phyloP scores from a whole-genome alignment of 1,140 invertebrate genomes.

The Drosophila rhopaloa region DNA sequence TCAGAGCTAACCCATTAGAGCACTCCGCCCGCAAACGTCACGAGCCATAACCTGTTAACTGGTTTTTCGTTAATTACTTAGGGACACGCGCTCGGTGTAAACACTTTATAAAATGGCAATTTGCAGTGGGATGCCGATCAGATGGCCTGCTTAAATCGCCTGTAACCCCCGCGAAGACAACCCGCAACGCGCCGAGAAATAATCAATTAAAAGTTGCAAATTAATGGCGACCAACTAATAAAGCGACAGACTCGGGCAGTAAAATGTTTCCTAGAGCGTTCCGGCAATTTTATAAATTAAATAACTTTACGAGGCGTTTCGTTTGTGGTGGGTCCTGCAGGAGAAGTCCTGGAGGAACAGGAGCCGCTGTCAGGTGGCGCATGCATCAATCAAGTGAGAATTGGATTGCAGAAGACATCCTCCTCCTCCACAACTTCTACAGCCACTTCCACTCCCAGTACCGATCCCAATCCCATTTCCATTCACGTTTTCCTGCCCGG shows the following conservation, averaged over 20 bases:
- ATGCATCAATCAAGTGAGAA: slow-evolving; percentile 82
- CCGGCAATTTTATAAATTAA: slow-evolving; percentile 79
- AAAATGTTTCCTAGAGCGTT: slow-evolving; percentile 30
- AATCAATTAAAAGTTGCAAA: slow-evolving; percentile 82
- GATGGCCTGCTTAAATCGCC: slow-evolving; percentile 5
- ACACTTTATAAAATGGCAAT: slow-evolving; percentile 79
- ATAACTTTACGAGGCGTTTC: slow-evolving; percentile 69
- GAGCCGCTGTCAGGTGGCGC: slow-evolving; percentile 68
- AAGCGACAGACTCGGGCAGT: slow-evolving; percentile 22
- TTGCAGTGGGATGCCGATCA: slow-evolving; percentile 38
- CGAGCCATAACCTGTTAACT: slow-evolving; percentile 70
- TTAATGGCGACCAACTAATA: slow-evolving; percentile 69
- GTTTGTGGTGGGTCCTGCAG: slow-evolving; percentile 31
- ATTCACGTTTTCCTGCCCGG: slow-evolving; percentile 37
- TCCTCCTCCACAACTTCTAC: background rate
- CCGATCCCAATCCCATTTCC: slow-evolving; percentile 9
- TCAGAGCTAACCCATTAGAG: slow-evolving; percentile 16
- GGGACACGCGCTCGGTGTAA: slow-evolving; percentile 67
- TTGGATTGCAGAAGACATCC: slow-evolving; percentile 73
- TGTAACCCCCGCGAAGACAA: slow-evolving; percentile 9
- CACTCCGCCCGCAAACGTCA: slow-evolving; percentile 44
- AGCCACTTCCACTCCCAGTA: background rate
- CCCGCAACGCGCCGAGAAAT: slow-evolving; percentile 38
- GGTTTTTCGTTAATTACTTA: slow-evolving; percentile 70
- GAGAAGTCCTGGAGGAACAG: background rate